A percentile compares a stretch with the other conserved stretches of the same genome.
phyloP scores from a whole-genome alignment of 2,113 vertebrate genomes.

The Phrynocephalus versicolor region DNA sequence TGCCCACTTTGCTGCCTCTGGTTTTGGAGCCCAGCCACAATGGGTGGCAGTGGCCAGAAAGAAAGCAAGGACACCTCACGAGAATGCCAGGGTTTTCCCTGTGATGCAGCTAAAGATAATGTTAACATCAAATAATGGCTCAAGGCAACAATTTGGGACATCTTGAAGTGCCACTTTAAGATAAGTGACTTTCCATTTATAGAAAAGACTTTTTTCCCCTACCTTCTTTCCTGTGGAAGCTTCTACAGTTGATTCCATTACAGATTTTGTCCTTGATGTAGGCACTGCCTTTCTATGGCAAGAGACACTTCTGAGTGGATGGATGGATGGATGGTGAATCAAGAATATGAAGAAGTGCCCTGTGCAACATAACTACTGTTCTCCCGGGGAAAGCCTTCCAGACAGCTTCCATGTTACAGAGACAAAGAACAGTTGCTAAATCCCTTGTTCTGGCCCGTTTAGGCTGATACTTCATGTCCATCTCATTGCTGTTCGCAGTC shows the following conservation, averaged over 20 bases:
- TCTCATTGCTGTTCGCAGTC: no score
- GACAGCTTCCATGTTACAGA: no score
- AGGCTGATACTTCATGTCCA: no score
- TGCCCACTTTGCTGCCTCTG: rapidly evolving
- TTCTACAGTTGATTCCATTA: not conserved
- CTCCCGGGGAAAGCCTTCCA: no score
- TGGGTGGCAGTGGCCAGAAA: not conserved
- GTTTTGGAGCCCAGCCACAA: not conserved
- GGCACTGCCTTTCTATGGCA: not conserved
- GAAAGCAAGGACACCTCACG: not conserved
- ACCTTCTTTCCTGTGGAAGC: no score
- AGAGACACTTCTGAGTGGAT: not conserved
- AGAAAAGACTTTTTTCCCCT: not conserved
- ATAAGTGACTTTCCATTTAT: conserved; percentile 14
- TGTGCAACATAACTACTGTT: no score
- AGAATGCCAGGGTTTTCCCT: not conserved
- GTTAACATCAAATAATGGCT: no score
- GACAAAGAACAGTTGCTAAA: no score
- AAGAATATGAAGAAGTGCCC: not conserved
- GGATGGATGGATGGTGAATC: no score
- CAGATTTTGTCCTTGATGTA: not conserved
- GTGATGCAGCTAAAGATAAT: not conserved
- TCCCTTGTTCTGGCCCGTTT: no score
- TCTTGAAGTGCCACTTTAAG: not conserved
- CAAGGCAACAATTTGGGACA: no score